Evolutionary conservation across 1,140 invertebrate genomes (phyloP).

Genomic region (Eubasilissa regina): DNA sequence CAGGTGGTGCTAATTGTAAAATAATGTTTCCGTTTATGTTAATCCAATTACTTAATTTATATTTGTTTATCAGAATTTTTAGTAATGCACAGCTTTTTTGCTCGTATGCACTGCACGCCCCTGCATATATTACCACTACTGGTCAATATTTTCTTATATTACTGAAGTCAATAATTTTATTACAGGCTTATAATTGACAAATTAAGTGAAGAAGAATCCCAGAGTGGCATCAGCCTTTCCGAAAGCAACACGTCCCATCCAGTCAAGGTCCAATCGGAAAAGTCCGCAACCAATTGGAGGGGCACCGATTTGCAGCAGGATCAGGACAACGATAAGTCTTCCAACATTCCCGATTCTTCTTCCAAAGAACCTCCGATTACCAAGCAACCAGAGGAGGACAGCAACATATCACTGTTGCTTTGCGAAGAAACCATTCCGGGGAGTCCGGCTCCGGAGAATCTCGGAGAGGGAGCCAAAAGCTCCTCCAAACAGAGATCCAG

Average conservation of each 20-base stretch:
- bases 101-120: too few relatives aligned
- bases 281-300: conserved; percentile 69
- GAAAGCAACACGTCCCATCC: conserved; percentile 56
- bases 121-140: too few relatives aligned
- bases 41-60: too few relatives aligned
- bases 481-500: conserved; percentile 63
- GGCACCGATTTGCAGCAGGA: conserved; percentile 66
- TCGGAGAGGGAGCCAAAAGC: conserved; percentile 65
- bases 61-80: too few relatives aligned
- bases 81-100: too few relatives aligned
- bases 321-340: conserved; percentile 45
- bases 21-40: too few relatives aligned
- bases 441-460: conserved; percentile 81
- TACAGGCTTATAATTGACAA: conserved; percentile 71
- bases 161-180: neutral
- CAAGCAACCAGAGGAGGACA: conserved; percentile 65
- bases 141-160: too few relatives aligned
- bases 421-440: conserved; percentile 92
- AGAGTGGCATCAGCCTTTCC: conserved; percentile 54
- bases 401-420: conserved; percentile 78
- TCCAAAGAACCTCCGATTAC: conserved; percentile 36
- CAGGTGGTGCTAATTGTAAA: too few relatives aligned
- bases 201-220: conserved; percentile 65
- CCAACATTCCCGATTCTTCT: conserved; percentile 18
- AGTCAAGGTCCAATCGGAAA: conserved; percentile 64